Conservation (phyloP, 2,113 vertebrate genomes). For the Cathartes aura region DNA sequence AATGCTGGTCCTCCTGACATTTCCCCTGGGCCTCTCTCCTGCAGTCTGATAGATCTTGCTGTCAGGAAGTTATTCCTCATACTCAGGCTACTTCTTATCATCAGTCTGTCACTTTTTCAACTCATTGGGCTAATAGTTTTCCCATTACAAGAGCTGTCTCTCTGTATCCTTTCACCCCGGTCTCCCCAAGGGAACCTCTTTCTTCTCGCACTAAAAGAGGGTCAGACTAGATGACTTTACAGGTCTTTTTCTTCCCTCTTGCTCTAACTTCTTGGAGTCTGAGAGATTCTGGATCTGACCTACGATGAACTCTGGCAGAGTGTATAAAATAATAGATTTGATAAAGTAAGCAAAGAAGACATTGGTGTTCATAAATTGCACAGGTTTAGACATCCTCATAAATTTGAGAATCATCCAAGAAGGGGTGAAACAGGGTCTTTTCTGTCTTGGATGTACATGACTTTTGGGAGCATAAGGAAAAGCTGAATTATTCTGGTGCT, state of each 20-base stretch:
- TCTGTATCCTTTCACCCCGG: neutral
- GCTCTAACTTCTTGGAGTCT: neutral
- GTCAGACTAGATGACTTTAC: neutral
- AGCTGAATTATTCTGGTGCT: neutral
- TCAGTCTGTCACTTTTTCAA: slow-evolving; percentile 59
- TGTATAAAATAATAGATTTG: neutral
- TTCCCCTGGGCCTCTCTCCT: neutral
- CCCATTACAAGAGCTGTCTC: neutral
- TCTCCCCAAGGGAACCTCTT: neutral
- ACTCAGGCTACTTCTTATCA: slow-evolving; percentile 46
- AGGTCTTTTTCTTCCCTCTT: neutral
- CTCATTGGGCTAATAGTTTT: slow-evolving; percentile 54
- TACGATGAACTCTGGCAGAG: neutral
- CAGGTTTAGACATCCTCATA: neutral
- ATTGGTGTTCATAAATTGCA: neutral
- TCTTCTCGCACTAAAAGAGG: neutral
- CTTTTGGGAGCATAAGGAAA: neutral
- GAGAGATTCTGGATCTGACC: neutral
- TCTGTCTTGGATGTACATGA: neutral
- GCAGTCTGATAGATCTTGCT: slow-evolving; percentile 14
- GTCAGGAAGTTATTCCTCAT: slow-evolving; percentile 64
- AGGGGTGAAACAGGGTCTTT: neutral
- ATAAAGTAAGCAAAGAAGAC: neutral
- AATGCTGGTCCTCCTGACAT: neutral
- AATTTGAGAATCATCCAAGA: neutral